Base-by-base conservation (phyloP, 2,113 vertebrate genomes). In the Rhinolophus ferrumequinum region DNA sequence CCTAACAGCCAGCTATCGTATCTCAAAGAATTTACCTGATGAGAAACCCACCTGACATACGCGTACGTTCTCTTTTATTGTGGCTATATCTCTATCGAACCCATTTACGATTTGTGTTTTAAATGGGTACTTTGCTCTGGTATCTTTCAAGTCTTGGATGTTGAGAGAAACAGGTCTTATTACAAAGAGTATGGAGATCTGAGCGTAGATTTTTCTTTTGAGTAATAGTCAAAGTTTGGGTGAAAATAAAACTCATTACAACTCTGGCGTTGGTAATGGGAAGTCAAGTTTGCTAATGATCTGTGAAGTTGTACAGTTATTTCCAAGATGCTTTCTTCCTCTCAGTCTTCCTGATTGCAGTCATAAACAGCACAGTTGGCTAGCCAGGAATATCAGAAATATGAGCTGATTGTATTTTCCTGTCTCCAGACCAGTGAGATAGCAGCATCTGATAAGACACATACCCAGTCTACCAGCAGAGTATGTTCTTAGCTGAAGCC, bases 251-350 rank as follows among this genome's bases (percentile, higher is more conserved):
- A 82, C 21, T 75, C 64, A 35, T 24, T 83, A 80, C 30, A 64
- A 70, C 82, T 91, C 60, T 41, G 6, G 18, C 8, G 33, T 69
- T 90, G 67, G 26, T 69, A n/a, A 85, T 60, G 54, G 79, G 86
- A 91, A 86, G 66, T 95, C 77, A 81, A 21, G 28, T 85, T 88
- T 90, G 67, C 70, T 90, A 81, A 81, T 84, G 82, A 66, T 38
- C 81, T 90, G 88, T 79, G 76, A 94, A 66, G 33, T 24, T 84
- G 33, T 38, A 33, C 30, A 41, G 2, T 82, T 88, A 88, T 94
- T 88, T 91, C 54, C 83, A 85, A 70, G 60, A 67, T 67, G 15
- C 24, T 44, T 58, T 93, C 80, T 64, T 64, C 62, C 83, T 80
- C 77, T 67, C n/a, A 26, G 21, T 44, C 93, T 24, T 81, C 30